Evolutionary conservation across 2,113 vertebrate genomes (phyloP), one percentile per base, ranked within the genome.

Genomic region (Ptilonorhynchus violaceus): DNA sequence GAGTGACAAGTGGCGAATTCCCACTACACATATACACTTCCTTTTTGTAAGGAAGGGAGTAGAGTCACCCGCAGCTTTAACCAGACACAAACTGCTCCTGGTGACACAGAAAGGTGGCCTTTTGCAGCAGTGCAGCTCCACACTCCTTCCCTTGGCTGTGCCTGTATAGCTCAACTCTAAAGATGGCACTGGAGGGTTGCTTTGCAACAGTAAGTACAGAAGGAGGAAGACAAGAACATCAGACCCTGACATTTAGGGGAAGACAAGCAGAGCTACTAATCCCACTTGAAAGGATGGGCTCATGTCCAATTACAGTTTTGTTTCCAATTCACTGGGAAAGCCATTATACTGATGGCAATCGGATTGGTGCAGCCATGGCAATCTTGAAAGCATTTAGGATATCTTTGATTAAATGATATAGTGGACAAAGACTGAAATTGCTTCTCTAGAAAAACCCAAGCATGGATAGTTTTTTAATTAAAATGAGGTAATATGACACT

Each of bases 381-480:
- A 96, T 97, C 96, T 91, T 95, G 87, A 96, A 96, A 97, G 82
- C 44, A 67, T 69, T 94, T 77, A 88, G 50, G 76, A 24, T 96
- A 89, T 93, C 91, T 97, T 90, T 96, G 91, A 96, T 96, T 95
- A 97, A 98, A 98, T 88, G 66, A 97, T 96, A 94, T 42, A 90
- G 76, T 63, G 96, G 77, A 76, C 77, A 97, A 96, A 92, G 62
- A 67, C 67, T 83, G 78, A 95, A 97, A 96, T 74, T 95, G 55
- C 93, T 97, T 97, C 84, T 96, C 49, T 95, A 95, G 87, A 63
- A 91, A 93, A 97, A 97, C 21, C 46, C n/a, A 69, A 95, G 50
- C 77, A 92, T 82, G 88, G 73, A 46, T 93, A 93, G 6, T 41
- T 95, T 97, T 98, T 98, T 97, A 97, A 97, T 98, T 97, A 97